These are phyloP conservation scores for Eudorcas thomsonii DNA, from an alignment of 2,113 vertebrate genomes.

Conservation along the genomic window DNA sequence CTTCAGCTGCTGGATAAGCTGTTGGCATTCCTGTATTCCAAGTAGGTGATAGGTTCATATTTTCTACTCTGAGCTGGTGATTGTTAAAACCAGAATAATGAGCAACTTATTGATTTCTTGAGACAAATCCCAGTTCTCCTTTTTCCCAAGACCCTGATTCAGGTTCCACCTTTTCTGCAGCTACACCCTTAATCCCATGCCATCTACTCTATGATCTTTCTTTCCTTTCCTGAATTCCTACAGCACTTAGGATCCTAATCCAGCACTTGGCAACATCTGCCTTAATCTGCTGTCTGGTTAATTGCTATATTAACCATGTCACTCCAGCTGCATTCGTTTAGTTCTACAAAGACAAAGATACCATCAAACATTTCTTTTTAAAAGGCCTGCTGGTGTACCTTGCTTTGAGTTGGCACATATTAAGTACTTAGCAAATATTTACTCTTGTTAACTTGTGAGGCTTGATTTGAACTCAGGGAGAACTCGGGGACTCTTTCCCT, in stretches of 20 bases:
- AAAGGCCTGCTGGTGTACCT: neutral
- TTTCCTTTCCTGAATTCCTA: neutral
- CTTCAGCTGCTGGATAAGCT: conserved; percentile 90
- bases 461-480: neutral
- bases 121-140: neutral
- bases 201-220: neutral
- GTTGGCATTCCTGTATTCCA: conserved; percentile 84
- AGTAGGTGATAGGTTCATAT: conserved; percentile 77
- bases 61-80: neutral
- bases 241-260: neutral
- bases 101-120: neutral
- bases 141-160: neutral
- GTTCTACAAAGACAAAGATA: neutral
- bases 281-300: neutral
- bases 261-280: neutral
- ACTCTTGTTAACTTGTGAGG: neutral
- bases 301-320: neutral
- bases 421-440: neutral
- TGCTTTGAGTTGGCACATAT: neutral
- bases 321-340: neutral
- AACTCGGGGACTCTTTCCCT: neutral
- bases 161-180: neutral
- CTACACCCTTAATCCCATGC: too few relatives aligned
- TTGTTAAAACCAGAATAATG: neutral
- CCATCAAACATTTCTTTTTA: neutral